Evolutionary conservation across 2,113 vertebrate species (phyloP), one percentile per base, ranked within the genome.

Genomic region (Percina caprodes): DNA sequence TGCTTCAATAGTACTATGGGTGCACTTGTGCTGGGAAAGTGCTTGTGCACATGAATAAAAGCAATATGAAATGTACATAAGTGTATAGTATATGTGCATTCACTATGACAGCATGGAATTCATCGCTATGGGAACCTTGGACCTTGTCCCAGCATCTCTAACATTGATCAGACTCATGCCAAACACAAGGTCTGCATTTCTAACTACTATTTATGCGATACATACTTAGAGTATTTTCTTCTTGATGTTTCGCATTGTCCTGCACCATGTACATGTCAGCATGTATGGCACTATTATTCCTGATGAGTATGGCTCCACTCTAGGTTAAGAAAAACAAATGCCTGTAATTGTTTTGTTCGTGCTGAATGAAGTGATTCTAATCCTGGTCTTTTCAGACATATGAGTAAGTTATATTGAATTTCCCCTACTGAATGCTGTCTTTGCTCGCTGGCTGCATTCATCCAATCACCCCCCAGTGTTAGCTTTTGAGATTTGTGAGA

Each of bases 401-500:
- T 78, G 77, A 84, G 83, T 39, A 81, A 59, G 49, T 87, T 80
- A 77, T 88, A 89, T 86, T 87, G 82, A 88, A 90, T 85, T 79
- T 78, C 35, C 65, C 75, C 54, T 3, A 0, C 79, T 89, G 82
- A 90, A 91, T 86, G 84, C 77, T 12, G 52, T 71, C 82, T 85
- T 87, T 86, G 71, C 85, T 78, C 11, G 15, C 71, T 8, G 39
- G 33, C 52, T 39, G 74, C 60, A 83, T 88, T 87, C 88, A 89
- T 83, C 76, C 87, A 77, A 79, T 81, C 77, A 74, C 86, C 86
- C 85, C 83, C 82, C 81, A 77, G 85, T 89, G 84, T 90, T 91
- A 82, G 90, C 84, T 88, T 91, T 89, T 74, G 26, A 88, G 88
- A 92, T 91, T 86, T 90, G 87, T 71, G 68, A 88, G 62, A 73